Evolutionary conservation across 2,113 vertebrate genomes (phyloP), one percentile per base, ranked within the genome.

Genomic region (Centropristis striata): DNA sequence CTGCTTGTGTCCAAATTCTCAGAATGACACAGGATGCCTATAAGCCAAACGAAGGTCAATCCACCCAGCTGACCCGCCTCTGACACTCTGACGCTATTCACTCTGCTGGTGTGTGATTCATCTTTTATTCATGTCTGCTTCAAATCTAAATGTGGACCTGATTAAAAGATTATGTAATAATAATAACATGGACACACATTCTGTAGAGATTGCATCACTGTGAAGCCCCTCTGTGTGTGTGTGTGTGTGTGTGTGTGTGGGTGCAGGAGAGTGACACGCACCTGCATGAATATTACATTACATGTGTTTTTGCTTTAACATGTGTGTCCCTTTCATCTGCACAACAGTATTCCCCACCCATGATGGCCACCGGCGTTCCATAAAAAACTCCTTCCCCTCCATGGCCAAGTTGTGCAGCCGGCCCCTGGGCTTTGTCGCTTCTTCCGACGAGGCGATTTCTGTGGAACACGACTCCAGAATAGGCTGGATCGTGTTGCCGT

Each of bases 401-500:
- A 36, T 25, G 65, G 80, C 53, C 81, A 90, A 87, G 86, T 84
- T 81, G 73, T 86, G 86, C 84, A 85, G 74, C 27, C 28, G 42
- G 68, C 85, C 77, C 37, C 58, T 27, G 23, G 81, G 76, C 75
- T 79, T 71, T 85, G 66, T 78, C 65, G 63, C 44, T 80, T 49
- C 77, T 47, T 85, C 75, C 67, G 51, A 85, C 8, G 78, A 67
- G 84, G 85, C 21, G 51, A 81, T 92, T 92, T 87, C 84, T 69
- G 83, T 87, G 79, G 69, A 90, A 80, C 78, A 79, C 66, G 27
- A 88, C 90, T 90, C 88, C 86, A 78, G 88, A 88, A 92, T 74
- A 85, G 84, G 83, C 78, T 53, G 78, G 82, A 85, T 86, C 41
- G 65, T 70, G 92, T 88, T 92, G 87, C 91, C 69, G 94, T 90